Evolutionary conservation across 2,888 invertebrate genomes (phyloP), one percentile per base, ranked within the genome.

Genomic region (Allolobophora icterica): DNA sequence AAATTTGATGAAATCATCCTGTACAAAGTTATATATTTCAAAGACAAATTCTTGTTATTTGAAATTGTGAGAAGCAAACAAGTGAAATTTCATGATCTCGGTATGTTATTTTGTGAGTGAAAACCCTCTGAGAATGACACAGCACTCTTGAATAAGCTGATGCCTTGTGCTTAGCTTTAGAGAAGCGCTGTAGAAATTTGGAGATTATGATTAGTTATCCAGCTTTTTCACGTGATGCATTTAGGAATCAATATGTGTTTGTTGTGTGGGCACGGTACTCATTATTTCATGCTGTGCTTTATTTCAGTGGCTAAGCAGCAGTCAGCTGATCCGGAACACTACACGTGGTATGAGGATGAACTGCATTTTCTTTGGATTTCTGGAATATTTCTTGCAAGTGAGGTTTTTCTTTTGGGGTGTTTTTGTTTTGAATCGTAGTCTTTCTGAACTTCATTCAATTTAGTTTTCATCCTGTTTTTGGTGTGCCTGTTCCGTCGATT

Each of bases 321-420:
- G n/a, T 84, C 42, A n/a, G 11, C 33, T 30, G 34, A 45, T 71
- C 52, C 52, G 33, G 34, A 24, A 4, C 17, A 58, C 33, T 52
- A 71, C 83, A 45, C 5, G 2, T 90, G 90, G 90, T n/a, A 17
- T 11, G n/a, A n/a, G 35, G 90, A 90, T 5, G 90, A 90, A 24
- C 30, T 24, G 24, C 40, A 35, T 58, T 90, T 90, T 34, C 38
- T 35, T 58, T 90, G 90, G 90, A 52, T 90, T 71, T 71, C 90
- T 71, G 90, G 58, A 34, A 17, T 90, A 17, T 90, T 90, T 90
- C 42, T 90, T 90, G 38, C 84, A 38, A 84, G 90, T 90, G 38
- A 84, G 40, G 5, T n/a, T 71, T 90, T 52, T 42, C 71, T 30
- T 52, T 52, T 52, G 52, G 21, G 52, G 52, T 52, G 15, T 52